phyloP scores from a whole-genome alignment of 2,797 vertebrate genomes.

The Chiroxiphia lanceolata region DNA sequence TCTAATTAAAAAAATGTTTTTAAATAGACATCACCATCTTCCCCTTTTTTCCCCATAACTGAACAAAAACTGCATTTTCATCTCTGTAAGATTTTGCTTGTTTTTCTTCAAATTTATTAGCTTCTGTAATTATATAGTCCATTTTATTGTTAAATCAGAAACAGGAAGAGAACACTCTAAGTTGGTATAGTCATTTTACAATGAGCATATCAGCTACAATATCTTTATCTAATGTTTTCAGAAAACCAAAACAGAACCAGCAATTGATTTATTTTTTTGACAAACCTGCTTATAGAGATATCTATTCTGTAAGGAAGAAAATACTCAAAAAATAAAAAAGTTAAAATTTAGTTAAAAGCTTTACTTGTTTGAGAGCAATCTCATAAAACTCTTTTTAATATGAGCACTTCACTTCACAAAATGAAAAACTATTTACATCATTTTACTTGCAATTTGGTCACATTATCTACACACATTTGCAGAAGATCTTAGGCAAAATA shows the following conservation, averaged over 20 bases:
- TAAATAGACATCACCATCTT: not conserved
- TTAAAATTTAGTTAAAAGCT: slow-evolving; percentile 71
- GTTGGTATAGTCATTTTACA: slow-evolving; percentile 44
- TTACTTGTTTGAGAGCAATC: slow-evolving; percentile 66
- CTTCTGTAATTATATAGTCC: not conserved
- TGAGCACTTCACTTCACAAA: slow-evolving; percentile 78
- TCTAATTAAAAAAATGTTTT: not conserved
- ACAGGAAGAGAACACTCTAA: slow-evolving; percentile 19
- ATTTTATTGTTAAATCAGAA: slow-evolving; percentile 19
- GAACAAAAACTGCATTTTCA: not conserved
- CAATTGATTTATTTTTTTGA: not conserved
- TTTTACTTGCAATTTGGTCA: slow-evolving; percentile 69
- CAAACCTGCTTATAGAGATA: slow-evolving; percentile 48
- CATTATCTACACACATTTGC: slow-evolving; percentile 65
- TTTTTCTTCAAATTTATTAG: slow-evolving; percentile 21
- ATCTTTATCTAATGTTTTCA: slow-evolving; percentile 1
- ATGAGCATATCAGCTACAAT: slow-evolving; percentile 36
- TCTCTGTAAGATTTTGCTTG: not conserved
- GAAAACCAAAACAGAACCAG: slow-evolving; percentile 39
- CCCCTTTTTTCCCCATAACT: not conserved
- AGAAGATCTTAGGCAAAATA: slow-evolving; percentile 66
- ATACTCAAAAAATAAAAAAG: slow-evolving; percentile 61
- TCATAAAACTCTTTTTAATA: slow-evolving; percentile 81
- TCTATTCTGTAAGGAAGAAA: slow-evolving; percentile 42
- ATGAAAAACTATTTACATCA: slow-evolving; percentile 79